Base-by-base conservation (phyloP, 2,113 vertebrate species). In the Pagrus major region DNA sequence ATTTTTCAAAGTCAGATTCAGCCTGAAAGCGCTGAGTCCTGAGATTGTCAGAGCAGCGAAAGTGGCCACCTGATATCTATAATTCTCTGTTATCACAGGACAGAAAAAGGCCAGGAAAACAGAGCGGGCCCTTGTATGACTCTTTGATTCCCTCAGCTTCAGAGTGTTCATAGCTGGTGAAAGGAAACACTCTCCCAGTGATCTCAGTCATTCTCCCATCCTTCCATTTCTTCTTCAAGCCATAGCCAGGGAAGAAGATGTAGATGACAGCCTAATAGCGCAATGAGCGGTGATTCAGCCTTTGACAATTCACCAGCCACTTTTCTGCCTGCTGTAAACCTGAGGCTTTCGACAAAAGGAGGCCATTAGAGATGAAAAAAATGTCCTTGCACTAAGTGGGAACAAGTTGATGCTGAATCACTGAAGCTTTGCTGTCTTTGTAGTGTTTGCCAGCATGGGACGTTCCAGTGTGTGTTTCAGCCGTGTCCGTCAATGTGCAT, bases 401-500 rank as follows among this genome's bases (percentile, higher is more conserved):
- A 86, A 88, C 86, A 84, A 81, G 85, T 88, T 90, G 16, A 18
- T 55, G 25, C 31, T 35, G 82, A 89, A 87, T 90, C 51, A 41
- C 80, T 81, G 47, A 78, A 15, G 78, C 76, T 46, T 71, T 88
- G 78, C 68, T 81, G 41, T 88, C 78, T 88, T 90, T 90, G 87
- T 90, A 99, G 98, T 9, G 51, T 97, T 73, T 99, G 98, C 93
- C 96, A 95, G 65, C 96, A 92, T 0, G 98, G 98, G 47, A 95
- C 95, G 0, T 99, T 99, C 87, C 97, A 96, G 84, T 99, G 98
- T 68, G 76, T 79, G 64, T 97, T 98, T 85, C 95, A 88, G 20
- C 97, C 97, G 0, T 99, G 98, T n/a, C 96, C 98, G 0, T 96
- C 98, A 20, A 97, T 98, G 95, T 99, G 98, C 87, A 96, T 96